These are phyloP conservation scores for Alexandromys fortis DNA, from an alignment of 2,113 vertebrate genomes.

Conservation along the genomic window DNA sequence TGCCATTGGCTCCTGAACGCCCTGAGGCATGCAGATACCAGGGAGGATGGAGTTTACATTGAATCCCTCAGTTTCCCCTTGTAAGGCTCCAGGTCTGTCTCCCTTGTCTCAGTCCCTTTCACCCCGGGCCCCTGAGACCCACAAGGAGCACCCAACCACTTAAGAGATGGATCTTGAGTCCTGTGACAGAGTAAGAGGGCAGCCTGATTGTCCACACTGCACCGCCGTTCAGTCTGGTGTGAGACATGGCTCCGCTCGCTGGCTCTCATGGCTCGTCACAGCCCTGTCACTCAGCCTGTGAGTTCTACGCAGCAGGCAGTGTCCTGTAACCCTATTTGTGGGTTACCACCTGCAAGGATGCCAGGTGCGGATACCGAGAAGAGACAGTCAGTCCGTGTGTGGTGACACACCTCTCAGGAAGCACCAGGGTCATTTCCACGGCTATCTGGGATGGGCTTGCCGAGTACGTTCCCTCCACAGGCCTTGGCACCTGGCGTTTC, in stretches of 20 bases:
- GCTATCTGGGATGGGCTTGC: no score
- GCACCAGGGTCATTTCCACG: not conserved
- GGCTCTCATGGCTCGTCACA: not conserved
- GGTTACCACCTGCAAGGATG: not conserved
- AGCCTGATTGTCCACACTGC: not conserved
- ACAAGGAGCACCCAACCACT: not conserved
- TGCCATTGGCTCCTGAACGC: not conserved
- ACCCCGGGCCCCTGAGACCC: not conserved
- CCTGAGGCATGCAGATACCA: no score
- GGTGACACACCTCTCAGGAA: not conserved
- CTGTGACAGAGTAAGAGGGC: not conserved
- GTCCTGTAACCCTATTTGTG: rapidly evolving
- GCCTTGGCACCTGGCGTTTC: not conserved
- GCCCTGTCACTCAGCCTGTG: no score
- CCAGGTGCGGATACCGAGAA: not conserved
- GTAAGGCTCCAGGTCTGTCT: not conserved
- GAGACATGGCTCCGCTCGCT: not conserved
- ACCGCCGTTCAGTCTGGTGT: not conserved
- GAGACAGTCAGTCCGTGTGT: not conserved
- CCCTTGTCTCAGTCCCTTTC: not conserved
- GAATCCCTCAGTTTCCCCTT: not conserved
- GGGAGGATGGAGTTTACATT: not conserved
- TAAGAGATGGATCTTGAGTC: not conserved
- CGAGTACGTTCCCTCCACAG: not conserved
- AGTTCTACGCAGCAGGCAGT: not conserved